Base-by-base conservation (phyloP, 1,140 invertebrate species). In the Drosophila mayri region DNA sequence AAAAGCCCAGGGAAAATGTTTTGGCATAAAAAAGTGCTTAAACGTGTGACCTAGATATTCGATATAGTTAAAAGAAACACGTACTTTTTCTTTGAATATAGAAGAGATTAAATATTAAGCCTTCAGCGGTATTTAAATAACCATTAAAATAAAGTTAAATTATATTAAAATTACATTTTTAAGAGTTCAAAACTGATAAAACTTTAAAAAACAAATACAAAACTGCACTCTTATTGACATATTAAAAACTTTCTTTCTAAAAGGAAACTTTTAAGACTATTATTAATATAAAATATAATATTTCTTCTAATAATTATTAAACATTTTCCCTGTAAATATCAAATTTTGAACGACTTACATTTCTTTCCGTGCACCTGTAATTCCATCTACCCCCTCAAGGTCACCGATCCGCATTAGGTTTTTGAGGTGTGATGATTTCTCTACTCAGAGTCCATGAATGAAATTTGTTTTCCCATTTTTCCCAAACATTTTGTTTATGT, bases 351-450 rank as follows among this genome's bases (percentile, higher is more conserved):
- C 14, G 1, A 14, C 6, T 14, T 1, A 0, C 9, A 11, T 61
- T 61, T 32, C 12, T 30, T 43, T 18, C 40, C 59, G 81, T 71
- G 62, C 63, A 72, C 43, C 50, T 85, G 85, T 85, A 90, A 90
- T 76, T 68, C 57, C 81, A 90, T 81, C 77, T 73, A 75, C 47
- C 55, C 63, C 16, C 47, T 14, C 85, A 90, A 90, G 85, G 85
- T 68, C 81, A 52, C 38, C 18, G 47, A 63, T 59, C 41, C 44
- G 41, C 52, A 55, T 40, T 61, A 43, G 50, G 43, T 59, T 59
- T 38, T 46, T 66, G 37, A 38, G 52, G 52, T 49, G 37, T 76
- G 52, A 50, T 67, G 61, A 37, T 57, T 41, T 54, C n/a, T 43
- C 49, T 47, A 52, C 46, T 20, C 32, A 37, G 6, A 54, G 68